A percentile compares a stretch with the other conserved stretches of the same genome.
These are phyloP conservation scores for Polyommatus iphigenia DNA, from an alignment of 2,888 invertebrate genomes.

Conservation along the genomic window DNA sequence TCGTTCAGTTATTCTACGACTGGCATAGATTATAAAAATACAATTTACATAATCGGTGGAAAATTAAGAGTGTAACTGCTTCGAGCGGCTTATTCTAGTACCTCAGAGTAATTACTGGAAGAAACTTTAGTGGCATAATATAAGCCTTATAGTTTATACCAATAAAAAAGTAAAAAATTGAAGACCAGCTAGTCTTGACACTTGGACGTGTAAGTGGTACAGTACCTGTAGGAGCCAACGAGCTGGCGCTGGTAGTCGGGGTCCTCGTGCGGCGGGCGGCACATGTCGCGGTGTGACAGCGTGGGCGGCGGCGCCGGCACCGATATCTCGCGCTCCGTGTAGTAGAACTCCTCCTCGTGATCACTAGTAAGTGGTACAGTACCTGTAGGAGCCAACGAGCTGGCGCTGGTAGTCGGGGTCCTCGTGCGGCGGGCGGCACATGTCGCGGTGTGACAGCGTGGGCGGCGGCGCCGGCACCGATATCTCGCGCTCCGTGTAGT, in stretches of 20 bases:
- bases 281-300: slow-evolving; percentile 95
- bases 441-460: slow-evolving; percentile 94
- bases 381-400: slow-evolving; percentile 85
- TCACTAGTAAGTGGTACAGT: too few species aligned
- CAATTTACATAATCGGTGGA: too few species aligned
- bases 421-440: slow-evolving; percentile 96
- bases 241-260: slow-evolving; percentile 94
- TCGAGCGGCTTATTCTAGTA: too few species aligned
- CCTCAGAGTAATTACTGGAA: too few species aligned
- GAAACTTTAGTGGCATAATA: too few species aligned
- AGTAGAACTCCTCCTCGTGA: slow-evolving; percentile 96
- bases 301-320: slow-evolving; percentile 91
- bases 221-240: slow-evolving; percentile 83
- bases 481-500: slow-evolving; percentile 92
- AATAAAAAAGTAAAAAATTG: not conserved
- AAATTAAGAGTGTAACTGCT: too few species aligned
- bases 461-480: slow-evolving; percentile 90
- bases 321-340: slow-evolving; percentile 90
- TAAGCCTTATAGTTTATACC: not conserved
- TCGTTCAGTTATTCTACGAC: too few species aligned
- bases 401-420: slow-evolving; percentile 95
- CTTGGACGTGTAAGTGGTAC: not conserved
- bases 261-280: slow-evolving; percentile 95
- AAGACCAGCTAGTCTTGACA: not conserved
- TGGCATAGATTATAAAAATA: too few species aligned